These are phyloP conservation scores for Proteles cristata DNA, from an alignment of 2,113 vertebrate genomes.

Conservation along the genomic window DNA sequence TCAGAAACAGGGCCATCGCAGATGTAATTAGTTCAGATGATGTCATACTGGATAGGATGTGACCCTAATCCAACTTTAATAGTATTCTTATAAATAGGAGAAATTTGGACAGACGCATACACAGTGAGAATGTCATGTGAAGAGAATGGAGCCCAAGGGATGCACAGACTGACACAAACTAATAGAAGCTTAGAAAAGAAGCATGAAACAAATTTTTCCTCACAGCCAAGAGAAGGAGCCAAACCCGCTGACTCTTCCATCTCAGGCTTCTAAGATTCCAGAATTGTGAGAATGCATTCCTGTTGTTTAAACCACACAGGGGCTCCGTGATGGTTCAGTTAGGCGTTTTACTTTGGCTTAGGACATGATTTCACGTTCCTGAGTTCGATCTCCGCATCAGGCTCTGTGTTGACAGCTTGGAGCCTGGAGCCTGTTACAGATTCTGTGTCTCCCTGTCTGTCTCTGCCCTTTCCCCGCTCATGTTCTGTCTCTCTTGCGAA, in stretches of 20 bases:
- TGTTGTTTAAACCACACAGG: not conserved
- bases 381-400: too few relatives aligned
- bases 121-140: not conserved
- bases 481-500: too few relatives aligned
- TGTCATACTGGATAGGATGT: not conserved
- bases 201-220: not conserved
- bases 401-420: too few relatives aligned
- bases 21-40: not conserved
- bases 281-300: not conserved
- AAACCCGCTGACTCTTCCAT: not conserved
- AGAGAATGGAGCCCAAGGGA: not conserved
- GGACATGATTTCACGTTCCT: too few relatives aligned
- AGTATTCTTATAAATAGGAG: not conserved
- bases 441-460: too few relatives aligned
- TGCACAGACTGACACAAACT: not conserved
- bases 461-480: too few relatives aligned
- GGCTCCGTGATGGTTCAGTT: too few relatives aligned
- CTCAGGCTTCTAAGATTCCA: not conserved
- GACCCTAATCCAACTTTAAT: not conserved
- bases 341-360: too few relatives aligned
- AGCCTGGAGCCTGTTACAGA: too few relatives aligned
- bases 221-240: not conserved
- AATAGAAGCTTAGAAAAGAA: not conserved
- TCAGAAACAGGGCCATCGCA: not conserved
- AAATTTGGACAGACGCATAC: not conserved